Evolutionary conservation across 1,140 invertebrate species (phyloP).

Genomic region (Meloidogyne exigua): DNA sequence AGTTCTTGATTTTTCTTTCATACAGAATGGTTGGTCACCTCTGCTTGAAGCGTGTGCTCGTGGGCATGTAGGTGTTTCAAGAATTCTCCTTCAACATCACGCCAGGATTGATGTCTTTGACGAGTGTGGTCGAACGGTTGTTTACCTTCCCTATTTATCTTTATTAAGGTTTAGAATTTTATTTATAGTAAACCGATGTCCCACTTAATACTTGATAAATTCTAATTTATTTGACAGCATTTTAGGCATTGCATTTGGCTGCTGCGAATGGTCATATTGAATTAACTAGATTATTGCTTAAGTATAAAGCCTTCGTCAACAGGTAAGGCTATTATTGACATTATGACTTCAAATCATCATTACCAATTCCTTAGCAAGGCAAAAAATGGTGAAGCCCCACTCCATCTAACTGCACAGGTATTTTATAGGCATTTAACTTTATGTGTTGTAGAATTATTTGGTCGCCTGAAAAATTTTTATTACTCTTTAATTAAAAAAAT

Average conservation of each 20-base stretch:
- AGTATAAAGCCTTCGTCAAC: constrained; percentile 96
- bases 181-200: too few species aligned
- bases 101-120: constrained; percentile 98
- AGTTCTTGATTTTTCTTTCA: neutral
- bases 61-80: constrained; percentile 70
- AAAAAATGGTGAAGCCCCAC: constrained; percentile 76
- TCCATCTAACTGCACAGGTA: constrained; percentile 80
- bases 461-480: too few species aligned
- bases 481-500: too few species aligned
- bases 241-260: constrained; percentile 77
- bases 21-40: constrained; percentile 84
- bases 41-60: constrained; percentile 79
- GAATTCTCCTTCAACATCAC: constrained; percentile 69
- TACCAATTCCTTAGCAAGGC: constrained; percentile 65
- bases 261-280: constrained; percentile 84
- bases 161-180: neutral
- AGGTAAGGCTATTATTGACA: constrained; percentile 58
- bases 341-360: constrained; percentile 6
- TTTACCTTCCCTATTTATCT: neutral
- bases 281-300: constrained; percentile 88
- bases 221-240: neutral
- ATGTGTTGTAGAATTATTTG: too few species aligned
- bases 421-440: too few species aligned
- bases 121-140: constrained; percentile 68
- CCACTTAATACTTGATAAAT: too few species aligned